A percentile compares a stretch with the other conserved stretches of the same genome.
Conservation (phyloP, 2,797 vertebrate species). For the Melanotaenia trifasciata region DNA sequence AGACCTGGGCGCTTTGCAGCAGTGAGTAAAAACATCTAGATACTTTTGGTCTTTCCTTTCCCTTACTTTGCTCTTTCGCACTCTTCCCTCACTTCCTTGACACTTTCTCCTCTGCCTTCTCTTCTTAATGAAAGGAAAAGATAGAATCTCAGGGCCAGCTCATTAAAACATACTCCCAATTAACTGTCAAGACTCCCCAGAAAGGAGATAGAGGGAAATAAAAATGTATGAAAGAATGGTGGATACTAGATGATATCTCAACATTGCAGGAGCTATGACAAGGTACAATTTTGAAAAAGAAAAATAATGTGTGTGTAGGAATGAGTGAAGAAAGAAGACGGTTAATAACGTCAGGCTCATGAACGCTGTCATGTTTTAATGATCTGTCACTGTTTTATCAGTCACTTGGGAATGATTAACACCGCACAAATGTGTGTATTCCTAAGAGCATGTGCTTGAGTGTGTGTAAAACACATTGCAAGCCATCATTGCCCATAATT, state of each 20-base stretch:
- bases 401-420: slow-evolving; percentile 64
- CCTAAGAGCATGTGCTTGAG: not conserved
- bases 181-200: slow-evolving; percentile 58
- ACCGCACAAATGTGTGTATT: slow-evolving; percentile 51
- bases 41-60: slow-evolving; percentile 30
- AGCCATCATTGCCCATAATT: slow-evolving; percentile 54
- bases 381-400: slow-evolving; percentile 61
- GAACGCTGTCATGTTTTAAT: slow-evolving; percentile 61
- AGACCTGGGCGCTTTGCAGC: slow-evolving; percentile 24
- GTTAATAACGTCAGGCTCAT: slow-evolving; percentile 65
- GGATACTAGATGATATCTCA: slow-evolving; percentile 1
- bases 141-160: slow-evolving; percentile 64
- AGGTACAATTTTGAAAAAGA: slow-evolving; percentile 22
- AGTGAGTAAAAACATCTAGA: slow-evolving; percentile 29
- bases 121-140: slow-evolving; percentile 65
- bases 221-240: slow-evolving; percentile 10
- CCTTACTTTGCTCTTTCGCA: not conserved
- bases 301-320: slow-evolving; percentile 27
- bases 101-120: slow-evolving; percentile 18
- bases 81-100: slow-evolving; percentile 31
- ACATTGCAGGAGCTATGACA: slow-evolving; percentile 15
- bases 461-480: slow-evolving; percentile 44
- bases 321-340: slow-evolving; percentile 25
- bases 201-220: slow-evolving; percentile 36
- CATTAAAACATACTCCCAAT: slow-evolving; percentile 71